A percentile compares a stretch with the other conserved stretches of the same genome.
Conservation (phyloP, 2,113 vertebrate species). For the Epinephelus fuscoguttatus region DNA sequence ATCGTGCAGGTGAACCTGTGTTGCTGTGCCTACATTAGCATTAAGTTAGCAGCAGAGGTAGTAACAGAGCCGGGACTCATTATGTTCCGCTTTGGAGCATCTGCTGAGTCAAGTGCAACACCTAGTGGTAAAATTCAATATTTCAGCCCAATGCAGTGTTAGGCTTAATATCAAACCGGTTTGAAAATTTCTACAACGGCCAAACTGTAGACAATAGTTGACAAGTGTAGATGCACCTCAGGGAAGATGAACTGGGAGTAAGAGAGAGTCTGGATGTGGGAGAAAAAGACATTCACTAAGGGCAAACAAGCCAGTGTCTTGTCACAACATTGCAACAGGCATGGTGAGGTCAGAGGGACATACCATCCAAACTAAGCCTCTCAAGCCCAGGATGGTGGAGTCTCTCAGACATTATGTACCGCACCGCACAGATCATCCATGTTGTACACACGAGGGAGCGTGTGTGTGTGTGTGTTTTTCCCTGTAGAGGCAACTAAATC, state of each 20-base stretch:
- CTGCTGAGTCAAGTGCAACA: too few relatives aligned
- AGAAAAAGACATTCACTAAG: not conserved
- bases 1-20: too few relatives aligned
- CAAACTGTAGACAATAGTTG: not conserved
- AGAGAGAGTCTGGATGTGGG: too few relatives aligned
- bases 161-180: too few relatives aligned
- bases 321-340: slow-evolving; percentile 7
- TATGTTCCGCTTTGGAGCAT: too few relatives aligned
- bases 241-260: slow-evolving; percentile 33
- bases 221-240: slow-evolving; percentile 42
- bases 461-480: slow-evolving; percentile 15
- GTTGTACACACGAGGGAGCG: not conserved
- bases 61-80: too few relatives aligned
- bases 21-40: too few relatives aligned
- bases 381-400: slow-evolving; percentile 33
- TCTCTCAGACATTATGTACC: slow-evolving; percentile 30
- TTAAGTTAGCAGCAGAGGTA: too few relatives aligned
- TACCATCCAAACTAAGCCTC: slow-evolving; percentile 33
- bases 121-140: too few relatives aligned
- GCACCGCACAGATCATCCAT: slow-evolving; percentile 16
- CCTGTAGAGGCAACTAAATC: slow-evolving; percentile 15
- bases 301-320: slow-evolving; percentile 11
- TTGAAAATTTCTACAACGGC: too few relatives aligned
- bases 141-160: too few relatives aligned
- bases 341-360: slow-evolving; percentile 52